Evolutionary conservation across 1,140 invertebrate species (phyloP).

Genomic region (Whitmania pigra): DNA sequence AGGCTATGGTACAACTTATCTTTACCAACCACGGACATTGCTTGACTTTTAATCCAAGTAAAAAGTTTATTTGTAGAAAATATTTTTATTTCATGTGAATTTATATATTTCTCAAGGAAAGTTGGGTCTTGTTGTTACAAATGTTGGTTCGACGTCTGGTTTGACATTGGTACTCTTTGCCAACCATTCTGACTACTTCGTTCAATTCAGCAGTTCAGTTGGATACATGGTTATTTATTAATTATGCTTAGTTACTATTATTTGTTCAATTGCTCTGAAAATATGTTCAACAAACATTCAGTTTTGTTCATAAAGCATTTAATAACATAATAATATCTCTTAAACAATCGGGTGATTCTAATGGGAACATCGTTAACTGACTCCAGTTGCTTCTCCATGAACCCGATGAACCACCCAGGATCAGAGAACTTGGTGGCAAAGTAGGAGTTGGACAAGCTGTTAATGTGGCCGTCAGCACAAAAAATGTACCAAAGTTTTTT

Average conservation of each 20-base stretch:
- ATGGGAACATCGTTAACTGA: no score
- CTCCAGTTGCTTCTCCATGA: background rate
- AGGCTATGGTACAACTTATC: background rate
- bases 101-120: background rate
- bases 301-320: no score
- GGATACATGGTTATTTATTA: background rate
- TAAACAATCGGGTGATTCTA: background rate
- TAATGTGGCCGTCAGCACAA: background rate
- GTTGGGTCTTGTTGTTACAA: background rate
- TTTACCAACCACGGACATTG: constrained; percentile 1
- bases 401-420: background rate
- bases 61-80: background rate
- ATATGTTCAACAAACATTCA: background rate
- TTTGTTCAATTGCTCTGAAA: background rate
- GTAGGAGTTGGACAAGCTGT: background rate
- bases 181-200: constrained; percentile 17
- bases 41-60: background rate
- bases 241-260: background rate
- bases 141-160: background rate
- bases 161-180: constrained; percentile 7
- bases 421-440: background rate
- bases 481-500: background rate
- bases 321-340: no score
- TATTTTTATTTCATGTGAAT: background rate
- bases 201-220: background rate